phyloP scores from a whole-genome alignment of 53 echinoderm and acorn worm species.

The Glandiceps talaboti region DNA sequence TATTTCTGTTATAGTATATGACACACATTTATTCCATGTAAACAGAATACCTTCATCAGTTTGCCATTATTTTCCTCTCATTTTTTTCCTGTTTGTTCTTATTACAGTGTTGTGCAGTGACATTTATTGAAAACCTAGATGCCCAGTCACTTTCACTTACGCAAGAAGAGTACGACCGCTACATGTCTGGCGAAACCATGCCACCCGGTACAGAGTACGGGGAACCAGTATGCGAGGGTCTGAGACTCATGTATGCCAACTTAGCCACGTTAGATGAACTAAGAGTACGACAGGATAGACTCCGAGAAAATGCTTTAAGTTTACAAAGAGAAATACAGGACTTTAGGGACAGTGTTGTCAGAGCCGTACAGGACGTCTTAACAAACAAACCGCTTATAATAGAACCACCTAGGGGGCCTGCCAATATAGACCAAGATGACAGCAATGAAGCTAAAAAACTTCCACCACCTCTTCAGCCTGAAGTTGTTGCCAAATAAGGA shows the following conservation, averaged over 20 bases:
- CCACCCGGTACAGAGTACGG: constrained; percentile 51
- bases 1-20: no score
- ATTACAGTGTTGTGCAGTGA: constrained; percentile 86
- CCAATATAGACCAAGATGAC: constrained; percentile 52
- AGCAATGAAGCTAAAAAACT: constrained; percentile 19
- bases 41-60: no score
- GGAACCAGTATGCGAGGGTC: constrained; percentile 83
- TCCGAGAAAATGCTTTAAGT: constrained; percentile 65
- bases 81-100: no score
- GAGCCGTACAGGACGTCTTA: constrained; percentile 53
- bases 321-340: constrained; percentile 66
- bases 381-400: constrained; percentile 65
- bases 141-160: constrained; percentile 80
- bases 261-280: constrained; percentile 79
- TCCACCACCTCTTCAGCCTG: constrained; percentile 35
- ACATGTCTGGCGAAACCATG: constrained; percentile 75
- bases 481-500: constrained; percentile 8
- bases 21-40: no score
- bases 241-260: constrained; percentile 88
- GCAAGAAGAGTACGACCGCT: constrained; percentile 82
- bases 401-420: constrained; percentile 43
- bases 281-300: constrained; percentile 59
- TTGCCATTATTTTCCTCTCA: no score
- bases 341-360: constrained; percentile 58
- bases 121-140: constrained; percentile 91